Conservation (phyloP, 2,113 vertebrate genomes). For the Pterocles gutturalis region DNA sequence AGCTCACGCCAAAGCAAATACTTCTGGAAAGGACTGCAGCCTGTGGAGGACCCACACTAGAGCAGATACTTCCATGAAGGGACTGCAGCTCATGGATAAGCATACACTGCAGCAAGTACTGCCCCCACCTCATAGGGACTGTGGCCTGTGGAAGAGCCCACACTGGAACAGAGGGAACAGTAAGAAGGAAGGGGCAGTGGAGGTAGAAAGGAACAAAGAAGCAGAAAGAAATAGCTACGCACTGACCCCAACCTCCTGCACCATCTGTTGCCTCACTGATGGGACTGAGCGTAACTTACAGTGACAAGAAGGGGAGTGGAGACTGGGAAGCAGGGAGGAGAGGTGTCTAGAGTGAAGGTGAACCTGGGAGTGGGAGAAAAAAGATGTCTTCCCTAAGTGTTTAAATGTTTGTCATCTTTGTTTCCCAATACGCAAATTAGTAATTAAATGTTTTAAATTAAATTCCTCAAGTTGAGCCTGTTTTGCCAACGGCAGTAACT, state of each 20-base stretch:
- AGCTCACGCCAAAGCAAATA: neutral
- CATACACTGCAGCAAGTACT: neutral
- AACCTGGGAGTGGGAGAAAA: neutral
- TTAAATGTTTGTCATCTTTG: neutral
- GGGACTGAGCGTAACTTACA: neutral
- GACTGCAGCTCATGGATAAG: neutral
- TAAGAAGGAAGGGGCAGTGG: neutral
- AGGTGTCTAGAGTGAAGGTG: neutral
- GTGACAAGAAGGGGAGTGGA: neutral
- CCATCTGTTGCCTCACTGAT: neutral
- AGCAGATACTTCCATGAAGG: neutral
- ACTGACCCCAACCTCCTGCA: neutral
- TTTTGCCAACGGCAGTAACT: neutral
- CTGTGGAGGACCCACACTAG: neutral
- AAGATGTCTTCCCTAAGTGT: neutral
- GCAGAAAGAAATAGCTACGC: neutral
- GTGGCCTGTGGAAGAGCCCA: neutral
- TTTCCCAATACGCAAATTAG: neutral
- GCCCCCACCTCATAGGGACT: neutral
- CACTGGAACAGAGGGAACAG: neutral
- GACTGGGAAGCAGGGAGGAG: neutral
- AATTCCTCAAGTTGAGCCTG: neutral
- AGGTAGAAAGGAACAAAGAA: neutral
- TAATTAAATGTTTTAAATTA: neutral
- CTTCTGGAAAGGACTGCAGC: neutral